Conservation (phyloP, 2,797 vertebrate species). For the Anas capensis region DNA sequence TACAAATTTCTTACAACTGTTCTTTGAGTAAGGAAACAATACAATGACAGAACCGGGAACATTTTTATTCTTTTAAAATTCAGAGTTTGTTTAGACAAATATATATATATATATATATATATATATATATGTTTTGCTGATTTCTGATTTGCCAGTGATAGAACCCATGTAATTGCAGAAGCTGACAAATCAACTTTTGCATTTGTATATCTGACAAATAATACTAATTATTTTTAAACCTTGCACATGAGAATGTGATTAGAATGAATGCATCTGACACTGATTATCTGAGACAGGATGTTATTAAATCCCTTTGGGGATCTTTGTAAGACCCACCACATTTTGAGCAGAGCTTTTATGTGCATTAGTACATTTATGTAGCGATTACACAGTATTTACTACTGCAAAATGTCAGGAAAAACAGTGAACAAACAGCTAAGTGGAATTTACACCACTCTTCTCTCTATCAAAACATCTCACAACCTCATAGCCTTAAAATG, state of each 20-base stretch:
- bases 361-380: constrained; percentile 46
- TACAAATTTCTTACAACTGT: neutral
- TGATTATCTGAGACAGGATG: constrained; percentile 60
- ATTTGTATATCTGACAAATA: constrained; percentile 49
- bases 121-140: neutral
- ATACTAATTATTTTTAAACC: constrained; percentile 61
- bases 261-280: constrained; percentile 32
- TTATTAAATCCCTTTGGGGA: constrained; percentile 52
- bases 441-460: neutral
- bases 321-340: constrained; percentile 26
- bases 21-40: neutral
- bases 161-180: constrained; percentile 1
- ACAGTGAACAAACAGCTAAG: neutral
- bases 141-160: neutral
- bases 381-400: constrained; percentile 28
- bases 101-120: neutral
- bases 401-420: neutral
- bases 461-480: neutral
- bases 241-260: constrained; percentile 60
- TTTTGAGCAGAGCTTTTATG: constrained; percentile 32
- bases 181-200: constrained; percentile 24
- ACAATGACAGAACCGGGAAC: neutral
- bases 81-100: neutral
- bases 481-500: neutral
- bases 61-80: neutral